Percentiles rank a stretch among this genome's conserved stretches.
These are phyloP conservation scores for Brachylomia viminalis DNA, from an alignment of 2,888 invertebrate genomes.

Conservation along the genomic window DNA sequence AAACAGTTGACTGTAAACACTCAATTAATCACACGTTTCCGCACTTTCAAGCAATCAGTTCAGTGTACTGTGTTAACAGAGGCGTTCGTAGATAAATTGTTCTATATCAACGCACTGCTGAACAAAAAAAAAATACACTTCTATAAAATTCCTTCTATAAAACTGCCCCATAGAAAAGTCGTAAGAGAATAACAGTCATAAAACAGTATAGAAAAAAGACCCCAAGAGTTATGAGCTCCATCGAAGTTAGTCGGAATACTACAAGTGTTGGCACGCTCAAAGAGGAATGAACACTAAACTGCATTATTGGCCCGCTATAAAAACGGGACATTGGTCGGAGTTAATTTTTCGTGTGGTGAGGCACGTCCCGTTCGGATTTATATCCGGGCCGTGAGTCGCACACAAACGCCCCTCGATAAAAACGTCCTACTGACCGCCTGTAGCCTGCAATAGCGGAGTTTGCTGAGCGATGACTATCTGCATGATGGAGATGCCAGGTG, in stretches of 20 bases:
- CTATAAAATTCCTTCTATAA: constrained; percentile 40
- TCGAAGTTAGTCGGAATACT: constrained; percentile 54
- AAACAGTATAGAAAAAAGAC: constrained; percentile 39
- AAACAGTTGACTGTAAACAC: constrained; percentile 15
- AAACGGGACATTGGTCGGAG: constrained; percentile 77
- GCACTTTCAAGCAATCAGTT: constrained; percentile 25
- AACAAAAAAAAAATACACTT: constrained; percentile 3
- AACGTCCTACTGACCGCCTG: constrained; percentile 73
- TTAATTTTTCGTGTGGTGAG: constrained; percentile 82
- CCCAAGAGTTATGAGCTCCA: constrained; percentile 48
- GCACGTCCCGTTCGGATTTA: constrained; percentile 80
- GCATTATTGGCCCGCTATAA: constrained; percentile 76
- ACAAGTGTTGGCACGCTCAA: constrained; percentile 69
- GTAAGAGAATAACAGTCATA: constrained; percentile 41
- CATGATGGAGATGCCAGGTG: constrained; percentile 55
- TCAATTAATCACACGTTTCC: constrained; percentile 36
- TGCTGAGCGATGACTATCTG: constrained; percentile 62
- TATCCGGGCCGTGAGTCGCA: constrained; percentile 75
- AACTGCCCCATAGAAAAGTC: constrained; percentile 16
- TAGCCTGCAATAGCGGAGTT: constrained; percentile 54
- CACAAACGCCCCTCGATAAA: constrained; percentile 76
- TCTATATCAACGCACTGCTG: not conserved
- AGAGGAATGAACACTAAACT: constrained; percentile 74
- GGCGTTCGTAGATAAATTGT: constrained; percentile 21
- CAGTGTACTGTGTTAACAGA: constrained; percentile 14